These are phyloP conservation scores for Scrobipalpa costella DNA, from an alignment of 2,888 invertebrate species.

Conservation along the genomic window DNA sequence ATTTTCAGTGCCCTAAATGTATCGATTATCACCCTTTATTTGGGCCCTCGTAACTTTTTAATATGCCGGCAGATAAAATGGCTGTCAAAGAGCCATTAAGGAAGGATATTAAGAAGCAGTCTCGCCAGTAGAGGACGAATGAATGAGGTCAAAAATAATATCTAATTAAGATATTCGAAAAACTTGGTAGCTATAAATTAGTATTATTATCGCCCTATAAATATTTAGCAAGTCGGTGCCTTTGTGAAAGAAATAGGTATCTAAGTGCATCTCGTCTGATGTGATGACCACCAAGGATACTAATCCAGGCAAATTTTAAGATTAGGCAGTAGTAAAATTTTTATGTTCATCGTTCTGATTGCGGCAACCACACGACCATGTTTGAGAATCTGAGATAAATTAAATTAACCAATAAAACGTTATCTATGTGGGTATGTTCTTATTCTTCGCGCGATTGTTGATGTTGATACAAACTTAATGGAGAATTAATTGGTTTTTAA, in stretches of 20 bases:
- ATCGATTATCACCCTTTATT: slow-evolving; percentile 61
- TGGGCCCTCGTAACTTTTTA: slow-evolving; percentile 64
- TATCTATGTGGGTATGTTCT: slow-evolving; percentile 47
- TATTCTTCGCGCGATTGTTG: slow-evolving; percentile 38
- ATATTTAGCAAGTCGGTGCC: neutral
- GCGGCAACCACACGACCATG: slow-evolving; percentile 30
- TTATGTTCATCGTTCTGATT: slow-evolving; percentile 59
- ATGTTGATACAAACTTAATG: slow-evolving; percentile 60
- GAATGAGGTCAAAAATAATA: neutral
- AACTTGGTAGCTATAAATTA: neutral
- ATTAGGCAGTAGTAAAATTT: slow-evolving; percentile 69
- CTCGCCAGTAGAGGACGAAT: neutral
- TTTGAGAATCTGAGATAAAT: slow-evolving; percentile 35
- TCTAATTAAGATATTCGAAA: neutral
- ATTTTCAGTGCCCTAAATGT: slow-evolving; percentile 52
- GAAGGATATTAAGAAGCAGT: slow-evolving; percentile 26
- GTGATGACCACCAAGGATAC: too few relatives aligned
- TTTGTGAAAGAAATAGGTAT: neutral
- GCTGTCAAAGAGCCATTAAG: slow-evolving; percentile 42
- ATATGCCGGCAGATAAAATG: slow-evolving; percentile 49
- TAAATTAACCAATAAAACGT: slow-evolving; percentile 42
- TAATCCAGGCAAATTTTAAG: slow-evolving; percentile 74
- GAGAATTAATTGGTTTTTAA: slow-evolving; percentile 65
- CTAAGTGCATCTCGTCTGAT: neutral
- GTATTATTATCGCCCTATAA: neutral